These are phyloP conservation scores for Aptenodytes patagonicus DNA, from an alignment of 2,113 vertebrate species.

Conservation along the genomic window DNA sequence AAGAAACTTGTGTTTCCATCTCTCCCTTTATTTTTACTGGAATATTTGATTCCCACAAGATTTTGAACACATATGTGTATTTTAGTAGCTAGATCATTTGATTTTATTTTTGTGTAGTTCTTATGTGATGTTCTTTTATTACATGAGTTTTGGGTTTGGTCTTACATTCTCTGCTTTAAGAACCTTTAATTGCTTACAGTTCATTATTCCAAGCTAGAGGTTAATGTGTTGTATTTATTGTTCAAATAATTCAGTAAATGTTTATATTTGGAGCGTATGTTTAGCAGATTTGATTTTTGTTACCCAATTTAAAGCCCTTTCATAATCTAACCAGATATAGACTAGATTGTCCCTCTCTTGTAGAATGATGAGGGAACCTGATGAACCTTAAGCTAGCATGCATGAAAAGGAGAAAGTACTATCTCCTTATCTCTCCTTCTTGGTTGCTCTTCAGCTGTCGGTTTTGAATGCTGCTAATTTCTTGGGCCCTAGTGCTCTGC, in stretches of 20 bases:
- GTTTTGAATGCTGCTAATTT: not conserved
- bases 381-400: not conserved
- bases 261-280: not conserved
- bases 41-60: slow-evolving; percentile 73
- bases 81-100: slow-evolving; percentile 74
- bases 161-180: slow-evolving; percentile 54
- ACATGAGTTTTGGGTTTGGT: slow-evolving; percentile 24
- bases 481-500: not conserved
- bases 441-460: not conserved
- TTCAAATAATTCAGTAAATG: not conserved
- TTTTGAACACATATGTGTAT: slow-evolving; percentile 72
- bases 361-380: not conserved
- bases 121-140: slow-evolving; percentile 63
- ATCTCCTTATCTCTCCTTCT: not conserved
- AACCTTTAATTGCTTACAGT: slow-evolving; percentile 22
- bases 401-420: not conserved
- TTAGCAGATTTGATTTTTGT: not conserved
- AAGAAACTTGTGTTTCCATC: slow-evolving; percentile 85
- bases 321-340: not conserved
- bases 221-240: slow-evolving; percentile 30
- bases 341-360: not conserved
- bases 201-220: slow-evolving; percentile 18
- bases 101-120: slow-evolving; percentile 67
- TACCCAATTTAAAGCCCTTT: not conserved
- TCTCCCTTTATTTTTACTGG: slow-evolving; percentile 80